Evolutionary conservation across 2,888 invertebrate genomes (phyloP).

Genomic region (Drosophila prolongata): DNA sequence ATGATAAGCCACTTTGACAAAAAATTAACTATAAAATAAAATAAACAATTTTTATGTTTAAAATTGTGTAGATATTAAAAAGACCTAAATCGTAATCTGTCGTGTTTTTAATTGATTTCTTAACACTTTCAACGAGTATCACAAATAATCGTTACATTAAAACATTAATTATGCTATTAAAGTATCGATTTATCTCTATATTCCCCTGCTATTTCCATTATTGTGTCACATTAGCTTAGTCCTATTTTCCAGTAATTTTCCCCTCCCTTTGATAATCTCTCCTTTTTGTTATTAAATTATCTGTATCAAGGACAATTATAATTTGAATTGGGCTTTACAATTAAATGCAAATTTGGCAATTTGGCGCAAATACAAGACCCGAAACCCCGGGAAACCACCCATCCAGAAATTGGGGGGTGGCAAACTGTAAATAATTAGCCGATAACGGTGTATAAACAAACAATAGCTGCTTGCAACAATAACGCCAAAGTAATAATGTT

Average conservation of each 20-base stretch:
- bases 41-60: too few species aligned
- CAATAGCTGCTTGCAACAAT: constrained; percentile 45
- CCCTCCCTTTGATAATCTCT: neutral
- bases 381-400: neutral
- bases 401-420: constrained; percentile 24
- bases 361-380: neutral
- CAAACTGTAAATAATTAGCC: constrained; percentile 76
- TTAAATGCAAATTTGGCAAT: constrained; percentile 18
- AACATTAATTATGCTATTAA: constrained; percentile 5
- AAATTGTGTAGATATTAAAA: too few species aligned
- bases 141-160: neutral
- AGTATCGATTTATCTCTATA: neutral
- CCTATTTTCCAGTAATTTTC: neutral
- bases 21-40: too few species aligned
- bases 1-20: too few species aligned
- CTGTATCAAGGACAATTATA: constrained; percentile 17
- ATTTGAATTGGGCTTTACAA: constrained; percentile 21
- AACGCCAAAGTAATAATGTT: constrained; percentile 5
- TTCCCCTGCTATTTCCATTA: neutral
- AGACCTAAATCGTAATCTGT: too few species aligned
- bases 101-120: too few species aligned
- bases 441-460: constrained; percentile 61
- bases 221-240: neutral
- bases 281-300: constrained; percentile 25
- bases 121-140: too few species aligned